Percentiles rank a stretch among this genome's conserved stretches.
These are phyloP conservation scores for Chelon labrosus DNA, from an alignment of 2,797 vertebrate species.

Conservation along the genomic window DNA sequence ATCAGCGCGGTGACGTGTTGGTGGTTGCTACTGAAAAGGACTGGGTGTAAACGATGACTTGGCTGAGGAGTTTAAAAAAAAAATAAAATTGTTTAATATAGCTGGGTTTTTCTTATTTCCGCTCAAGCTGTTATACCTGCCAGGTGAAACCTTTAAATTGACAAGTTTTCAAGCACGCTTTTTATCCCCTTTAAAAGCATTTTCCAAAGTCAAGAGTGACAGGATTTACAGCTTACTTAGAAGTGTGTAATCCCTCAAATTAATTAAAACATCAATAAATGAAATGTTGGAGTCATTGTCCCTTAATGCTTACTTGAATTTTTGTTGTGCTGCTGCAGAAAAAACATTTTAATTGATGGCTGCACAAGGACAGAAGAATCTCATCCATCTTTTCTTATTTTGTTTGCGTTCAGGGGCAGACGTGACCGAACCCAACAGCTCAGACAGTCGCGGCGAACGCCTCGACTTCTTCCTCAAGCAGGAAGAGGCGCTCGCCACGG, in stretches of 20 bases:
- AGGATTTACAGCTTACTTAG: constrained; percentile 28
- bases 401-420: constrained; percentile 85
- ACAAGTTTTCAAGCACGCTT: constrained; percentile 29
- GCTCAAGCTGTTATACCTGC: constrained; percentile 42
- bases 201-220: constrained; percentile 34
- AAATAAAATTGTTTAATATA: constrained; percentile 59
- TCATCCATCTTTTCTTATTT: constrained; percentile 33
- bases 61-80: constrained; percentile 53
- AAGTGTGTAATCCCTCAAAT: constrained; percentile 50
- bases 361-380: constrained; percentile 11
- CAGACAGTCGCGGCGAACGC: constrained; percentile 89
- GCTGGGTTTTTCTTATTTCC: constrained; percentile 29
- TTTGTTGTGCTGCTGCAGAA: constrained; percentile 5
- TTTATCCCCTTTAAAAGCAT: constrained; percentile 32
- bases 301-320: constrained; percentile 16
- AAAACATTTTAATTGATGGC: constrained; percentile 19
- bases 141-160: constrained; percentile 38
- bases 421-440: constrained; percentile 90
- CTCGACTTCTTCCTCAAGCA: constrained; percentile 88
- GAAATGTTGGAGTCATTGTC: constrained; percentile 27
- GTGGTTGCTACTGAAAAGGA: constrained; percentile 54
- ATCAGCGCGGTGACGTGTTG: constrained; percentile 67
- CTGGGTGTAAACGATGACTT: constrained; percentile 61
- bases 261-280: constrained; percentile 23
- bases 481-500: constrained; percentile 89